Base-by-base conservation (phyloP, 2,888 invertebrate genomes). In the Hecatera dysodea region DNA sequence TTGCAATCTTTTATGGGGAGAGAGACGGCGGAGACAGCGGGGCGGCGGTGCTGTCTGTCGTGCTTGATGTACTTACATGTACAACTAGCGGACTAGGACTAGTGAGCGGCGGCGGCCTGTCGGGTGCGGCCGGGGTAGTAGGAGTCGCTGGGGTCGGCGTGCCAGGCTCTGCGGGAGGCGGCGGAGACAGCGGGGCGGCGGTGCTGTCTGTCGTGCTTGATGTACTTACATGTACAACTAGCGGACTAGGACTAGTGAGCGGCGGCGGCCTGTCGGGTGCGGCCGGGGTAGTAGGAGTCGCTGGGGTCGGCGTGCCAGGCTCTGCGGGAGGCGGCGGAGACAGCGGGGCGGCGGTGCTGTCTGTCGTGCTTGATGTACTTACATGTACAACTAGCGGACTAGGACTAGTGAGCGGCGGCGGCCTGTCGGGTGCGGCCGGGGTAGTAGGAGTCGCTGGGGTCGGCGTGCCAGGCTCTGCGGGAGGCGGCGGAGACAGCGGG, bases 181-280 rank as follows among this genome's bases (percentile, higher is more conserved):
- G 46, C 42, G 73, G 72, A 33, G 75, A 29, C n/a, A 71, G 50
- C 1, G 82, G 69, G 22, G 82, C 67, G 1, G 85, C 63, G 27
- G 83, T 46, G 19, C 79, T 60, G 11, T 73, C 78, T 0, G 74
- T 39, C 0, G 67, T 63, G 12, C 65, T 71, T 5, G 79, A 39
- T 39, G 39, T 39, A 62, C 64, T 19, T n/a, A 68, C 73, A 11
- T 70, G 75, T 19, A 76, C 76, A 0, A 70, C 12, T 0, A 70
- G 50, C 12, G 76, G 76, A 19, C 66, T 66, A 46, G 60, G 39
- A 39, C 39, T 39, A 39, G 61, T 8, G 5, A 56, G 52, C 0
- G 78, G 65, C 22, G 73, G 62, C 1, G 72, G 57, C 22, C 52
- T n/a, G 67, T 72, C 65, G 15, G 59, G 52, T 6, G 71, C 5